Conservation (phyloP, 2,888 invertebrate species). For the Dicranocentrus wangi region DNA sequence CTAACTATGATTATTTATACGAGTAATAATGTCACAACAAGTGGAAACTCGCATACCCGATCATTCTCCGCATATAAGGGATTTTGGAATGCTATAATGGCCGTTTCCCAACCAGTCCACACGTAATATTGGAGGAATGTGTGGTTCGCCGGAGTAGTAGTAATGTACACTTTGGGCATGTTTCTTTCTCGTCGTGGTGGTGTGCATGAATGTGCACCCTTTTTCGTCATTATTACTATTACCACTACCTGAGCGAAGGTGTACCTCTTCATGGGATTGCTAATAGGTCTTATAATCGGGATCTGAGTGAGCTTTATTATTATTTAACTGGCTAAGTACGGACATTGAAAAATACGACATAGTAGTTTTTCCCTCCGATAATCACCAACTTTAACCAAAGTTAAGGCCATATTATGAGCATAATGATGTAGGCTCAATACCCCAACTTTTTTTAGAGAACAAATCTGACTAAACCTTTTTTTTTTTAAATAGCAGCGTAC, state of each 20-base stretch:
- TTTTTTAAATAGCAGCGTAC: too few relatives aligned
- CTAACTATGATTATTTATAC: slow-evolving; percentile 65
- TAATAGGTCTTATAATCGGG: slow-evolving; percentile 16
- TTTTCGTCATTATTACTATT: not conserved
- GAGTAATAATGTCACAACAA: slow-evolving; percentile 64
- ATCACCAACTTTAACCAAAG: slow-evolving; percentile 8
- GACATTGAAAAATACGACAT: not conserved
- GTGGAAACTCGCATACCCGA: slow-evolving; percentile 33
- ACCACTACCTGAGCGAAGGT: not conserved
- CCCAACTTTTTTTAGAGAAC: too few relatives aligned
- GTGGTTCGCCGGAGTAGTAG: too few relatives aligned
- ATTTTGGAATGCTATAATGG: slow-evolving; percentile 33
- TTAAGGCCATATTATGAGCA: not conserved
- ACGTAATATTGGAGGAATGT: too few relatives aligned
- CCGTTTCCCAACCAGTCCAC: not conserved
- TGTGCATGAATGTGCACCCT: too few relatives aligned
- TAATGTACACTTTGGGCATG: too few relatives aligned
- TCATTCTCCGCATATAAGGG: slow-evolving; percentile 32
- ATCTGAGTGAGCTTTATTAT: slow-evolving; percentile 17
- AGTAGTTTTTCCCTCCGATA: not conserved
- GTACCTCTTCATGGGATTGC: not conserved
- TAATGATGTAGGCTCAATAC: too few relatives aligned
- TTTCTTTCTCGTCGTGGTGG: too few relatives aligned
- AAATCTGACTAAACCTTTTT: too few relatives aligned
- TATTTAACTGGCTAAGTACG: not conserved